phyloP scores from a whole-genome alignment of 53 echinoderm and acorn worm species.

The Glandiceps talaboti region DNA sequence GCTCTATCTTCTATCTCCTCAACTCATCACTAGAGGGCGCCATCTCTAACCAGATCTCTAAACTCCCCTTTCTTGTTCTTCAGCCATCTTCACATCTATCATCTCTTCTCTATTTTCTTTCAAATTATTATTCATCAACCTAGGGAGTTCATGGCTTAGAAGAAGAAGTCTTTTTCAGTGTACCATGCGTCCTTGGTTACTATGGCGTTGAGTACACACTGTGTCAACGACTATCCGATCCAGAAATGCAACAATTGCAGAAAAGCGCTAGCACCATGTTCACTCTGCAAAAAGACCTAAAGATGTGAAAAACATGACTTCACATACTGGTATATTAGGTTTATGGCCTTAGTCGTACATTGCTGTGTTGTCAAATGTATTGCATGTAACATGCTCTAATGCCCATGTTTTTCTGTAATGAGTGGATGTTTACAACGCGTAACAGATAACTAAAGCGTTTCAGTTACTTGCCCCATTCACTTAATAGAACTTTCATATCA shows the following conservation, averaged over 20 bases:
- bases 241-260: conserved; percentile 38
- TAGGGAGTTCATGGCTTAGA: conserved; percentile 43
- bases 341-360: no score
- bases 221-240: conserved; percentile 39
- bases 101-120: not conserved
- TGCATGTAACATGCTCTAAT: no score
- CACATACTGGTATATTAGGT: not conserved
- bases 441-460: no score
- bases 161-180: conserved; percentile 67
- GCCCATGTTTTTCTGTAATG: no score
- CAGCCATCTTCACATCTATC: not conserved
- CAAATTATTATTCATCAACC: not conserved
- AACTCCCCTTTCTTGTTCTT: not conserved
- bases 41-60: no score
- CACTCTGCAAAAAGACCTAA: conserved; percentile 43
- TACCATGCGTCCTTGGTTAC: conserved; percentile 68
- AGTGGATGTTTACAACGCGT: no score
- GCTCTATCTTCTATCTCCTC: no score
- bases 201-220: conserved; percentile 55
- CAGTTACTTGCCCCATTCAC: no score
- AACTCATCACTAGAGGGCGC: no score
- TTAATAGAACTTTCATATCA: no score
- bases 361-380: no score
- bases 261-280: conserved; percentile 56
- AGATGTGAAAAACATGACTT: conserved; percentile 5